phyloP scores from a whole-genome alignment of 2,797 vertebrate species.

The Falco peregrinus region DNA sequence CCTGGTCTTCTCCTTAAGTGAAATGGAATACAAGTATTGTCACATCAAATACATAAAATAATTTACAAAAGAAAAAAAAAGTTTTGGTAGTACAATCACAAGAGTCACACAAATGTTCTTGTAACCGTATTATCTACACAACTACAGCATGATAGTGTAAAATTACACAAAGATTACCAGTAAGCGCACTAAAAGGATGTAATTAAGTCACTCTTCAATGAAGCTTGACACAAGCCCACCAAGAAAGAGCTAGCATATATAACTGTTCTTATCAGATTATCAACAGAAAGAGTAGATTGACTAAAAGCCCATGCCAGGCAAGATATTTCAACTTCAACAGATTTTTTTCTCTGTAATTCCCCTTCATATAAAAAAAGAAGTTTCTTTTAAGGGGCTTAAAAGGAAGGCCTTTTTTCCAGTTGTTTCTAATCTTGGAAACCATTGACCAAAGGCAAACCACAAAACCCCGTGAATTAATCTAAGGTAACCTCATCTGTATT shows the following conservation, averaged over 20 bases:
- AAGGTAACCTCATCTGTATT: neutral
- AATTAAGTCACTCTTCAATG: neutral
- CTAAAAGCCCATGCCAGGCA: neutral
- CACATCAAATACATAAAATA: neutral
- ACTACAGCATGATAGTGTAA: neutral
- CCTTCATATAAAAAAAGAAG: neutral
- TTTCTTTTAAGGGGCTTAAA: neutral
- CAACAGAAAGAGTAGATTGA: neutral
- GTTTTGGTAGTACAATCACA: neutral
- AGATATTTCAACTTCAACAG: neutral
- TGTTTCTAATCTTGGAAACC: neutral
- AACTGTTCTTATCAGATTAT: neutral
- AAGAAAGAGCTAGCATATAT: neutral
- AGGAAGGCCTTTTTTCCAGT: neutral
- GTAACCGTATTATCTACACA: neutral
- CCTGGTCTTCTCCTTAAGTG: neutral
- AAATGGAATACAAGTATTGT: neutral
- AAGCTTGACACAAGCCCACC: neutral
- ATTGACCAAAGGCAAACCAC: conserved; percentile 6
- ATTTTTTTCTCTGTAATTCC: neutral
- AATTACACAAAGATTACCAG: neutral
- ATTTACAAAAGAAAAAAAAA: neutral
- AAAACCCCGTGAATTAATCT: neutral
- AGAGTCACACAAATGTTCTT: neutral
- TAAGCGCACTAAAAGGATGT: neutral